Base-by-base conservation (phyloP, 1,140 invertebrate species). In the Bombus difficillimus region DNA sequence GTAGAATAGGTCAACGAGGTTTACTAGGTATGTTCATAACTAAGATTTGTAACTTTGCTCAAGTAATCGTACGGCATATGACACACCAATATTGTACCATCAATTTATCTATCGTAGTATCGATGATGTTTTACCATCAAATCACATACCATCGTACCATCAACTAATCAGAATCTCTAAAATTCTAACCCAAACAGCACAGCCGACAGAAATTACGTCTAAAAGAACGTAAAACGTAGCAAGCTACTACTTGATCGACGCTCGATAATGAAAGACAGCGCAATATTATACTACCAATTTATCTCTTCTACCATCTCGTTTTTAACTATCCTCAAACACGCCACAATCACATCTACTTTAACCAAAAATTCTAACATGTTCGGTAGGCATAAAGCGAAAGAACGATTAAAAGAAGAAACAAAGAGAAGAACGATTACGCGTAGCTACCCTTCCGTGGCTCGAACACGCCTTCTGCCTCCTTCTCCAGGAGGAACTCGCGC, bases 371-470 rank as follows among this genome's bases (percentile, higher is more conserved):
- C 62, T 64, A 64, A 32, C 62, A 8, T 15, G n/a, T 32, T 32
- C n/a, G 66, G 18, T 9, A 34, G 6, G 1, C 32, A 32, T 34
- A 9, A 6, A 13, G 25, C 34, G 12, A 53, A 53, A 53, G 37
- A 37, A 72, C 13, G 28, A 9, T 32, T 18, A 32, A 77, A 78
- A 75, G 78, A 18, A 59, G 79, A 66, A 84, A 15, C 9, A 59
- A 84, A 47, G 28, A 81, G 43, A 83, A 10, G 72, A 66, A 74
- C 47, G 71, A 76, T 88, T 84, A 79, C 64, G 43, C 81, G 53
- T 66, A 82, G 74, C 89, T 81, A 86, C 72, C 85, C 78, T 86
- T 86, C 81, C 64, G 53, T 90, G 81, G 66, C 75, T 37, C 47
- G 73, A 79, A 85, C 89, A 88, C 85, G 84, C 82, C 86, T 86